Evolutionary conservation across 2,797 vertebrate species (phyloP).

Genomic region (Sphenodon punctatus): DNA sequence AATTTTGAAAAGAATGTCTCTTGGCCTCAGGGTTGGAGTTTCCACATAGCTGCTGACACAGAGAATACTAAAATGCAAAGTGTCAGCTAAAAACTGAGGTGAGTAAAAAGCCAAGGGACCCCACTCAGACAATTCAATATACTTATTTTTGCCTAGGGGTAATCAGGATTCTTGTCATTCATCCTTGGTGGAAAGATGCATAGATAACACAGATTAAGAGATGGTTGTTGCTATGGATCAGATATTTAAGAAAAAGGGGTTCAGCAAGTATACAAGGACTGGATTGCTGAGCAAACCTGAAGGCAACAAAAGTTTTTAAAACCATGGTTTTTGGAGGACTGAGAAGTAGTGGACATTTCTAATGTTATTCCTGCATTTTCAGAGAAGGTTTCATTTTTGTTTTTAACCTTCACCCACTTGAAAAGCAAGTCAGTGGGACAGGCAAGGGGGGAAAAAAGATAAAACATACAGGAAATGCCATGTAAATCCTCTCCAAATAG

Average conservation of each 20-base stretch:
- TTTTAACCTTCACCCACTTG: no score
- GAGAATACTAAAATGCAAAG: slow-evolving; percentile 33
- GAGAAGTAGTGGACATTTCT: no score
- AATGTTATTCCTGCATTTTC: no score
- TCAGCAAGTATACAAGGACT: no score
- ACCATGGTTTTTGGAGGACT: no score
- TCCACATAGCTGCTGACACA: slow-evolving; percentile 14
- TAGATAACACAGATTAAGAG: slow-evolving; percentile 1
- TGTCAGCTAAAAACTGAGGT: slow-evolving; percentile 30
- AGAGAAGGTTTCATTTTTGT: no score
- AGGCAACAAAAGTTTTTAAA: no score
- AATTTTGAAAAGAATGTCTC: slow-evolving; percentile 5
- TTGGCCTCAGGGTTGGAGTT: neutral
- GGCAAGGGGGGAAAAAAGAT: no score
- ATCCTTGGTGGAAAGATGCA: slow-evolving; percentile 14
- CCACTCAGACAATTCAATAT: slow-evolving; percentile 26
- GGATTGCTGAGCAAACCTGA: neutral
- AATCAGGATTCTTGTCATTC: neutral
- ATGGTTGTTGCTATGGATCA: slow-evolving; percentile 26
- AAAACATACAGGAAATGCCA: no score
- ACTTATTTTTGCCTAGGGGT: slow-evolving; percentile 27
- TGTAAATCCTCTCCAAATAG: no score
- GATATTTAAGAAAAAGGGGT: neutral
- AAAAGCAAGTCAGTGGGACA: no score
- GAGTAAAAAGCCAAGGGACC: slow-evolving; percentile 10